These are phyloP conservation scores for Miniopterus natalensis DNA, from an alignment of 2,113 vertebrate species.

Conservation along the genomic window DNA sequence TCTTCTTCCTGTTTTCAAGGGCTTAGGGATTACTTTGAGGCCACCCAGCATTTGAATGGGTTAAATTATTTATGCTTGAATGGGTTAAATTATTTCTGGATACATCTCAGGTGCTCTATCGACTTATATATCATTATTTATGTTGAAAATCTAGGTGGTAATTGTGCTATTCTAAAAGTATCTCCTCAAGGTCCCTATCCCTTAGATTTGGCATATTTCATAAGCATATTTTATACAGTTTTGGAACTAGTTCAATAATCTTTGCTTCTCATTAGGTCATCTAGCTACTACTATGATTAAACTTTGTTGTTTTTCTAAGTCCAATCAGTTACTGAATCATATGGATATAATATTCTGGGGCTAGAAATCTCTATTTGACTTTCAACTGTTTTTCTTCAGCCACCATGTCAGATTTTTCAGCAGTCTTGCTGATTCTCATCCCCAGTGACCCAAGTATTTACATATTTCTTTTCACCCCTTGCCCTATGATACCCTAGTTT, in stretches of 20 bases:
- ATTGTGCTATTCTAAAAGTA: constrained; percentile 14
- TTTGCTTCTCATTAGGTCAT: constrained; percentile 2
- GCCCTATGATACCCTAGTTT: neutral
- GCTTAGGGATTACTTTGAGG: neutral
- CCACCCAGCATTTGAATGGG: neutral
- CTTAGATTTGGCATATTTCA: neutral
- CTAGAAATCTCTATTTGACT: constrained; percentile 10
- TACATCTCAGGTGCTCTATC: neutral
- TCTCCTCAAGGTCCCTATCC: neutral
- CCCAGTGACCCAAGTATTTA: neutral
- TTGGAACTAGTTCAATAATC: neutral
- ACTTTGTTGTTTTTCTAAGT: constrained; percentile 52
- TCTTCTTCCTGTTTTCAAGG: constrained; percentile 31
- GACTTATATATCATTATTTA: constrained; percentile 22
- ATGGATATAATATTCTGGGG: neutral
- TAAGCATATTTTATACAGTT: constrained; percentile 6
- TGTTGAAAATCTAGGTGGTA: neutral
- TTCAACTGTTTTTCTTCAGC: neutral
- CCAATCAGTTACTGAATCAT: neutral
- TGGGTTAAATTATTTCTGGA: constrained; percentile 29
- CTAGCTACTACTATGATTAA: too few species aligned
- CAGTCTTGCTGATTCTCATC: constrained; percentile 7
- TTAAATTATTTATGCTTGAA: constrained; percentile 41
- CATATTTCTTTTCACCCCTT: neutral
- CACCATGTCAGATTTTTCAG: neutral